Evolutionary conservation across 1,140 invertebrate species (phyloP), one percentile per base, ranked within the genome.

Genomic region (Drosophila pectinifera): DNA sequence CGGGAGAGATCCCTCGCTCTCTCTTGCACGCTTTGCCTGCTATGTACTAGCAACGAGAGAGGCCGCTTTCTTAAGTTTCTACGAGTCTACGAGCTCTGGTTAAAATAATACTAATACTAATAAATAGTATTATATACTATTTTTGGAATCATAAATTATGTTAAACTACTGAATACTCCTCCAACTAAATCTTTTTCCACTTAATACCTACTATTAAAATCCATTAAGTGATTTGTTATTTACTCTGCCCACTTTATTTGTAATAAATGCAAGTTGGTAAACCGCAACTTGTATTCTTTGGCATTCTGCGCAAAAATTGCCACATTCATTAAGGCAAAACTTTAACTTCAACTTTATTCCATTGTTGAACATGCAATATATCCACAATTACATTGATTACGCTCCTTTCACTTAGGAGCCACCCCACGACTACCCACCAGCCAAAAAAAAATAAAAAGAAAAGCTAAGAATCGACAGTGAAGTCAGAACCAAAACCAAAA

Each of bases 321-420:
- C 68, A 72, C 46, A 70, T 39, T 59, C 57, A 74, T 74, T 73
- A 53, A 18, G 73, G 39, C 8, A 75, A 59, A 74, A 74, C 58
- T 74, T 70, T 59, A 61, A 49, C 46, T 42, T 41, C 5, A 69
- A 55, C 39, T 69, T 69, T 76, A 57, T 57, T 41, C 34, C 11
- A 26, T 48, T 39, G 42, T 46, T 65, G 42, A 24, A 48, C 57
- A 74, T 75, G 70, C 70, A 65, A 74, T 72, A 57, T 75, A 38
- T 18, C 26, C 45, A 73, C 69, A 73, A 75, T 75, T 75, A 64
- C 43, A 46, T 56, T 55, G 75, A 78, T 78, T 78, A 78, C 57
- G 42, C 49, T 61, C 48, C 56, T 54, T 77, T 46, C 62, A 45
- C 31, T 20, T 39, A n/a, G 63, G 31, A 7, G 48, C 31, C 39